Evolutionary conservation across 2,113 vertebrate species (phyloP), one percentile per base, ranked within the genome.

Genomic region (Prochilodus magdalenae): DNA sequence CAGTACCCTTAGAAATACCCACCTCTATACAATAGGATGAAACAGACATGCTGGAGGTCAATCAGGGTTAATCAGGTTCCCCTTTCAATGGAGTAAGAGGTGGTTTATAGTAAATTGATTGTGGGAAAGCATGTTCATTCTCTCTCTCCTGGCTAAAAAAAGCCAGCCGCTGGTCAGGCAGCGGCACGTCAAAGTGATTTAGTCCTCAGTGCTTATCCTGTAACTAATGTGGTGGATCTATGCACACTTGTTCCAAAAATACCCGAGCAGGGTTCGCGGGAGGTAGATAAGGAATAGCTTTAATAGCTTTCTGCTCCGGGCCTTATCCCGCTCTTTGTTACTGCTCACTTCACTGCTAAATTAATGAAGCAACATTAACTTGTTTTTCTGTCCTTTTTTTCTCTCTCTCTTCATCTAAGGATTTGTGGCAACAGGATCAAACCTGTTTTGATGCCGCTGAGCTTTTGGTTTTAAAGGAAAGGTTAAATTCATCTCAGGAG

Each of bases 161-260:
- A 10, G 18, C 36, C 51, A 20, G 2, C n/a, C 36, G 72, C 57
- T 59, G n/a, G 55, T 60, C 55, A 14, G 55, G 30, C 29, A 40
- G 22, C 51, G 27, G 29, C 33, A 36, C n/a, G 49, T 53, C 47
- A 57, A 22, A 53, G 14, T 29, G 72, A 69, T 59, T 75, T 81
- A 57, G 67, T 27, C 66, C 62, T 57, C 47, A 4, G 24, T 55
- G 33, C 26, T 51, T 65, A 81, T 81, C 72, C 62, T 81, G 62
- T 67, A 81, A 67, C 49, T 67, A 69, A 67, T 75, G 60, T 75
- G 57, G 30, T 75, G 72, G 73, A 67, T 75, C 72, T 57, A 20
- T 59, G 80, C 51, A 75, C 80, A 81, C 30, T 57, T 44, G 72
- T 67, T 69, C 53, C 51, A 67, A 66, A 63, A 75, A 81, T 75